These are phyloP conservation scores for Drosophila mettleri DNA, from an alignment of 2,888 invertebrate species.

Conservation along the genomic window DNA sequence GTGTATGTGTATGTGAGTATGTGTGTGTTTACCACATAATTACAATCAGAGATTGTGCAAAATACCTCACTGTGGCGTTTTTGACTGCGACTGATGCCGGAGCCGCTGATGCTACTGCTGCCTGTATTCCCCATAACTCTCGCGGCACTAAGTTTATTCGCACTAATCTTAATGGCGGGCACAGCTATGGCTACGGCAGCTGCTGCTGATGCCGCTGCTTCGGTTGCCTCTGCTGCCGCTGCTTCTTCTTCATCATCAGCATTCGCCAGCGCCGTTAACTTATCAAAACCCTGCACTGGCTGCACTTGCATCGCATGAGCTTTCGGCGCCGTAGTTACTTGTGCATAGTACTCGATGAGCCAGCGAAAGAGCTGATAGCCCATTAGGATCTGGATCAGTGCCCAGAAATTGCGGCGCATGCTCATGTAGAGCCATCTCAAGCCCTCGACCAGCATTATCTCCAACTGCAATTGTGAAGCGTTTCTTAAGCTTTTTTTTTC, in stretches of 20 bases:
- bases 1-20: neutral
- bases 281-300: constrained; percentile 33
- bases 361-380: constrained; percentile 74
- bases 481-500: constrained; percentile 4
- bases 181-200: constrained; percentile 28
- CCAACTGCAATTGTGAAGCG: constrained; percentile 37
- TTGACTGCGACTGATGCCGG: constrained; percentile 29
- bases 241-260: constrained; percentile 25
- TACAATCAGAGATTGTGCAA: constrained; percentile 62
- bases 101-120: constrained; percentile 48
- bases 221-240: neutral
- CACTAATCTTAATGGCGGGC: constrained; percentile 36
- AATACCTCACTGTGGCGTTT: constrained; percentile 76
- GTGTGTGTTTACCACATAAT: constrained; percentile 47
- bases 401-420: constrained; percentile 41
- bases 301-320: constrained; percentile 21
- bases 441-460: constrained; percentile 62
- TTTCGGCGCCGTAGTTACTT: constrained; percentile 49
- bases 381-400: constrained; percentile 62
- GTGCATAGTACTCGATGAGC: constrained; percentile 60
- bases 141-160: constrained; percentile 48
- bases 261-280: constrained; percentile 32
- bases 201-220: constrained; percentile 17
- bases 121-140: constrained; percentile 70
- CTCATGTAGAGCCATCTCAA: constrained; percentile 58